A percentile compares a stretch with the other conserved stretches of the same genome.
These are phyloP conservation scores for Cirrhinus mrigala DNA, from an alignment of 2,797 vertebrate genomes.

Conservation along the genomic window DNA sequence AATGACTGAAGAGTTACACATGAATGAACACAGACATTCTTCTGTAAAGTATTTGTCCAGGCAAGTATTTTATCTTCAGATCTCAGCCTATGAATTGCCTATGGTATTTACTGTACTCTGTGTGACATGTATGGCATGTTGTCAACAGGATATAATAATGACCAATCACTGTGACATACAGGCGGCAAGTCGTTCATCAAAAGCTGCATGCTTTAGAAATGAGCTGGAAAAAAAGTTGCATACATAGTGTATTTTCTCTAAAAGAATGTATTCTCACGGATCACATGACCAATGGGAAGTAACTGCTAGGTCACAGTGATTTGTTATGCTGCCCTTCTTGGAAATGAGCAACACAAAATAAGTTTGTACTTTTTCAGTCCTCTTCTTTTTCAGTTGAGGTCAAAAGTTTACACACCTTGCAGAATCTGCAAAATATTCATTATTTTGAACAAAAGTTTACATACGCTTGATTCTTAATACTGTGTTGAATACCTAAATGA, in stretches of 20 bases:
- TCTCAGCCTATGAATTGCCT: background rate
- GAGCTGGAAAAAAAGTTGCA: background rate
- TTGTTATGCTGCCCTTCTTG: background rate
- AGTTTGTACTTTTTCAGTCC: background rate
- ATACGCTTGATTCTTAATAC: too few relatives aligned
- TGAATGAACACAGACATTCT: constrained; percentile 1
- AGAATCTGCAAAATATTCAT: too few relatives aligned
- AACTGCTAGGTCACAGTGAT: constrained; percentile 6
- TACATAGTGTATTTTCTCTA: background rate
- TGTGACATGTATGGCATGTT: background rate
- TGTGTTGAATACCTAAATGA: too few relatives aligned
- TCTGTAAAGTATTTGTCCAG: background rate
- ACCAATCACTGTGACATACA: background rate
- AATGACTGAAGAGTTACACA: constrained; percentile 53
- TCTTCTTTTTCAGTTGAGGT: background rate
- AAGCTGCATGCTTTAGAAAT: constrained; percentile 8
- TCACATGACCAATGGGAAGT: constrained; percentile 9
- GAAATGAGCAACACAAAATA: background rate
- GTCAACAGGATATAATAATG: background rate
- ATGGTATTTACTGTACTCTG: background rate
- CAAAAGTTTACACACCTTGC: too few relatives aligned
- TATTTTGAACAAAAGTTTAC: too few relatives aligned
- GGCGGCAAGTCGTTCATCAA: background rate
- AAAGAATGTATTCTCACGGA: background rate
- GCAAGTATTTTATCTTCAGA: constrained; percentile 5